These are phyloP conservation scores for Plestiodon gilberti DNA, from an alignment of 2,113 vertebrate species.

Conservation along the genomic window DNA sequence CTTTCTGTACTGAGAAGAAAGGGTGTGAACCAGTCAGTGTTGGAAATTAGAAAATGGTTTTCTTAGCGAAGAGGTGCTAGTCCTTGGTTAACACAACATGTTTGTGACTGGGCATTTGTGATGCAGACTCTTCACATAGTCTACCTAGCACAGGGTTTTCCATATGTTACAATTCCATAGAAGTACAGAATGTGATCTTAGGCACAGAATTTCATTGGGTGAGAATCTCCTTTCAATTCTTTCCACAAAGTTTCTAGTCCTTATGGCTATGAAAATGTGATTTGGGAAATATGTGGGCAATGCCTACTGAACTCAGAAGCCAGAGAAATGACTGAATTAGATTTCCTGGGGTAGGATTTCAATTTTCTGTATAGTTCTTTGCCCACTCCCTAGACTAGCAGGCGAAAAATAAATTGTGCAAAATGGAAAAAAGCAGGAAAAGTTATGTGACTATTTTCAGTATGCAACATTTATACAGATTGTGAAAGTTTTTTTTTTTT, in stretches of 20 bases:
- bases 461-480: background rate
- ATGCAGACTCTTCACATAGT: background rate
- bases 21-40: background rate
- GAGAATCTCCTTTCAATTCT: background rate
- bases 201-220: background rate
- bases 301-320: background rate
- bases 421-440: background rate
- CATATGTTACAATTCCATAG: no score
- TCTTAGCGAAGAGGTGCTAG: background rate
- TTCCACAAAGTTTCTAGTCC: background rate
- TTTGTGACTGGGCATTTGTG: background rate
- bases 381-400: background rate
- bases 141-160: background rate
- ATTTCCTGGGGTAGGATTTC: background rate
- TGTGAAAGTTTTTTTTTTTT: no score
- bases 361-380: background rate
- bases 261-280: background rate
- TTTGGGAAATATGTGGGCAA: background rate
- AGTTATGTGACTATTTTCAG: background rate
- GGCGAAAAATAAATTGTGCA: background rate
- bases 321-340: background rate
- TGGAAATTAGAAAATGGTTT: background rate
- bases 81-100: background rate
- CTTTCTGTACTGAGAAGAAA: background rate
- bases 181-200: background rate